Evolutionary conservation across 2,888 invertebrate genomes (phyloP), one percentile per base, ranked within the genome.

Genomic region (Drosophila aldrichi): DNA sequence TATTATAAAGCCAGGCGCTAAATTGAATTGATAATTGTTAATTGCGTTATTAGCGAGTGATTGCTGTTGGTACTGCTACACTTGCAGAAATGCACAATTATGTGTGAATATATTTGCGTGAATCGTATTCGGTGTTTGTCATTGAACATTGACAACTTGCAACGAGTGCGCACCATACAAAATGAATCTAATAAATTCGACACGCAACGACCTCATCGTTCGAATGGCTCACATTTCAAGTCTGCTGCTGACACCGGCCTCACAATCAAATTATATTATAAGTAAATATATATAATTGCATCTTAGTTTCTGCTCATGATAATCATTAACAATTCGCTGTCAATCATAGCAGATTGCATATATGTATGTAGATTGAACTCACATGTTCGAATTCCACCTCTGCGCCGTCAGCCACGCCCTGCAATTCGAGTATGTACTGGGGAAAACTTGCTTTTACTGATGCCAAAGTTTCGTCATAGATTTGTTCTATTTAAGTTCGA

Each of bases 301-400:
- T 44, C 20, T 22, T 3, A 8, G 29, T 29, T 44, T 20, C 43
- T 12, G 20, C 20, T 22, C 69, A 57, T 51, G 32, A 14, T n/a
- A 60, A 68, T 63, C 65, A 83, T 74, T 72, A 73, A 58, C 22
- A 36, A 25, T 36, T 36, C 14, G 32, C 9, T 80, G 63, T 64
- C 51, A 36, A 56, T 70, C n/a, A 38, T 8, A 54, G 44, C 22
- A 32, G 8, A 32, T 9, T 10, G 32, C 32, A 32, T 32, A 20
- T 44, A 38, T 10, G 32, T 10, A 32, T 32, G 16, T 44, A 38
- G 8, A 22, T 29, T 14, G 12, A 93, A 65, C 82, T 92, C 92
- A 97, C 97, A 95, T 97, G 96, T 81, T 96, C 93, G 91, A 97
- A 97, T 0, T 97, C 96, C 6, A 97, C 96, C 77, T 95, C 94